Percentiles rank a stretch among this genome's conserved stretches.
Conservation (phyloP, 2,113 vertebrate species). For the Colaptes auratus region DNA sequence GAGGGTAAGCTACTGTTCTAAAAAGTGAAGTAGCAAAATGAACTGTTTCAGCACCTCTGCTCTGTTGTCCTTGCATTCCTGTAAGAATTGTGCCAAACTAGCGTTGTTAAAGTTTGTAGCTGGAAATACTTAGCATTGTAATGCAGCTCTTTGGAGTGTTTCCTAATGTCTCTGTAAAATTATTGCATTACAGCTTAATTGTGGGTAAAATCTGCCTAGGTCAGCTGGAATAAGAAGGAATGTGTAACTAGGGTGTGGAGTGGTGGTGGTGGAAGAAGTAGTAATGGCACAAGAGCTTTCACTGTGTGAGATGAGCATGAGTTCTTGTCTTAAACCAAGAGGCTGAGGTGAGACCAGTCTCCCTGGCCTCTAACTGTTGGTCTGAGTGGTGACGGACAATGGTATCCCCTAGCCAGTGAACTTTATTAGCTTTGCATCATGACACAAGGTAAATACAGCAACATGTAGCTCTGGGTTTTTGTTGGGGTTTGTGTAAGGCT, state of each 20-base stretch:
- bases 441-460: background rate
- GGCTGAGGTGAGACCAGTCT: background rate
- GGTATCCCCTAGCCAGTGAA: background rate
- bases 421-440: background rate
- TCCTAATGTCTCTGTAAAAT: background rate
- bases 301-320: rapidly evolving
- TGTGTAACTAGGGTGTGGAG: background rate
- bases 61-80: background rate
- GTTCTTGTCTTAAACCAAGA: background rate
- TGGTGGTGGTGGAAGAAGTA: too few relatives aligned
- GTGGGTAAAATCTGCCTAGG: background rate
- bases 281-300: background rate
- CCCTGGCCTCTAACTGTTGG: background rate
- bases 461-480: background rate
- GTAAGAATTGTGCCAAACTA: background rate
- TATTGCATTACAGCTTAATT: background rate
- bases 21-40: background rate
- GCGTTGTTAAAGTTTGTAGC: background rate
- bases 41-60: background rate
- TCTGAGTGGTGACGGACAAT: background rate
- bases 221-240: background rate
- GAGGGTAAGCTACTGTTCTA: background rate
- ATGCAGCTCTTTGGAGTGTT: background rate
- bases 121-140: background rate
- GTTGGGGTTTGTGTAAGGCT: background rate